Evolutionary conservation across 2,797 vertebrate genomes (phyloP).

Genomic region (Leptoclinus maculatus): DNA sequence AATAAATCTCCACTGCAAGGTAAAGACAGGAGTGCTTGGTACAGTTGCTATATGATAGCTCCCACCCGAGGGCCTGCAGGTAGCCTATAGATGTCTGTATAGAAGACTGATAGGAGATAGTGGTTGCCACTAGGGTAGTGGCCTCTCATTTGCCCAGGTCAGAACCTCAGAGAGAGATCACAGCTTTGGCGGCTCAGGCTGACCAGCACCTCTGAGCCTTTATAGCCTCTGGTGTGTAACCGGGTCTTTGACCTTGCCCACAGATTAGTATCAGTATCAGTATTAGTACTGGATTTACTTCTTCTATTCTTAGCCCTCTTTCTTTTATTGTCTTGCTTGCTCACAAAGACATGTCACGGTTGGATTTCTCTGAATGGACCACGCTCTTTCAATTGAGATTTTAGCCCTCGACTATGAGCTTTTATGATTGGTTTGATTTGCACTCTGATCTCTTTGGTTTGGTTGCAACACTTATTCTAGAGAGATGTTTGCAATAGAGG

Average conservation of each 20-base stretch:
- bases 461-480: not conserved
- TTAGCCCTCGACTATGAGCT: slow-evolving; percentile 1
- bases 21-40: slow-evolving; percentile 77
- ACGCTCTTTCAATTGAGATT: slow-evolving; percentile 29
- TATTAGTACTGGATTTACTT: slow-evolving; percentile 72
- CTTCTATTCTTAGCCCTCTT: slow-evolving; percentile 59
- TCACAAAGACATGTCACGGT: slow-evolving; percentile 53
- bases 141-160: slow-evolving; percentile 82
- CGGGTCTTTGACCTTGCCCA: slow-evolving; percentile 85
- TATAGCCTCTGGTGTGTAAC: slow-evolving; percentile 81
- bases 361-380: slow-evolving; percentile 51
- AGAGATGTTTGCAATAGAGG: not conserved
- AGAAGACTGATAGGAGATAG: slow-evolving; percentile 77
- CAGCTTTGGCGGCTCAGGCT: slow-evolving; percentile 73
- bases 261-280: slow-evolving; percentile 87
- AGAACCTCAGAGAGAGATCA: slow-evolving; percentile 81
- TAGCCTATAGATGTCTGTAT: slow-evolving; percentile 77
- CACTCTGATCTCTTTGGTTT: not conserved
- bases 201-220: slow-evolving; percentile 77
- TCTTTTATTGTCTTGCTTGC: slow-evolving; percentile 68
- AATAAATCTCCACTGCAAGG: slow-evolving; percentile 85
- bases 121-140: slow-evolving; percentile 73
- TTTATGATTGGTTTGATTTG: slow-evolving; percentile 3
- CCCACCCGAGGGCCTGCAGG: slow-evolving; percentile 70
- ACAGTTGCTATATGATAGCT: slow-evolving; percentile 85